Evolutionary conservation across 2,113 vertebrate genomes (phyloP).

Genomic region (Gobio gobio): DNA sequence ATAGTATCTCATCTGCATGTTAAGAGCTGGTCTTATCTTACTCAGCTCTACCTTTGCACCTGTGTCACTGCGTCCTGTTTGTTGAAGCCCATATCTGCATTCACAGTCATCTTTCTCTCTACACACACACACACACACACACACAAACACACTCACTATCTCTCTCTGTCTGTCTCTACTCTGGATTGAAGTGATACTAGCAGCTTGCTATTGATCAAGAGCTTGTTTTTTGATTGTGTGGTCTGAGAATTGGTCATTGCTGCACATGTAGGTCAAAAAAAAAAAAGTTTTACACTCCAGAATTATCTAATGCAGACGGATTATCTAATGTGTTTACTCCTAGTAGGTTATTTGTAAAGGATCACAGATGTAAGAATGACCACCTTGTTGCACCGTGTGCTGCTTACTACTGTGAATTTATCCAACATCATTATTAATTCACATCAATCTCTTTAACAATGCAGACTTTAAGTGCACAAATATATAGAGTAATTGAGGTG

Average conservation of each 20-base stretch:
- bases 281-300: background rate
- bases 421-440: background rate
- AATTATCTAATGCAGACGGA: background rate
- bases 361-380: background rate
- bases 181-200: slow-evolving; percentile 11
- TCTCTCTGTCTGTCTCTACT: background rate
- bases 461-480: background rate
- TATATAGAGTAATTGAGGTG: background rate
- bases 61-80: slow-evolving; percentile 46
- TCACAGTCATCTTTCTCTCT: slow-evolving; percentile 18
- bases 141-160: background rate
- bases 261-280: background rate
- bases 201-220: background rate
- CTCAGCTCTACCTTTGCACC: slow-evolving; percentile 43
- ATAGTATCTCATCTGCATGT: slow-evolving; percentile 40
- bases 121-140: no score
- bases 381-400: background rate
- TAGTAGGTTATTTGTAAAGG: background rate
- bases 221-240: background rate
- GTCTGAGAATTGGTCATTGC: background rate
- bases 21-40: slow-evolving; percentile 27
- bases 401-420: background rate
- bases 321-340: background rate
- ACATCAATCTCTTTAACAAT: background rate
- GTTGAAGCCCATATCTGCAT: slow-evolving; percentile 34